Conservation (phyloP, 2,797 vertebrate genomes). For the Brachymystax lenok region DNA sequence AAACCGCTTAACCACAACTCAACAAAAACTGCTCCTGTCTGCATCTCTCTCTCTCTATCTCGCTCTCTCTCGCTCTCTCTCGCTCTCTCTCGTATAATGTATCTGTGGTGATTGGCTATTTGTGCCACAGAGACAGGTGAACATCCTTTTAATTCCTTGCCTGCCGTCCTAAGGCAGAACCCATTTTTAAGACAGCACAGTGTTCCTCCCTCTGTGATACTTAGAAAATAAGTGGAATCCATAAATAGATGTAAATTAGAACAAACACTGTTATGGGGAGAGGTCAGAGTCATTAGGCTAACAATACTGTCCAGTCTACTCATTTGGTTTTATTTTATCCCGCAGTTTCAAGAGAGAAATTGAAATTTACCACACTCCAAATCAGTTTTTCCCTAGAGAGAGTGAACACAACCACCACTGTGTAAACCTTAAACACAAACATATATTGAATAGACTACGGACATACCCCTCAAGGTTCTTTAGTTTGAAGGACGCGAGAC, state of each 20-base stretch:
- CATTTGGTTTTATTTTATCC: neutral
- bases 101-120: slow-evolving; percentile 53
- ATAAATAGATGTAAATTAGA: neutral
- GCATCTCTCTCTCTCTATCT: neutral
- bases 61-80: neutral
- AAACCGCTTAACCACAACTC: slow-evolving; percentile 10
- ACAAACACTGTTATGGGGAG: neutral
- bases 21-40: slow-evolving; percentile 6
- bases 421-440: neutral
- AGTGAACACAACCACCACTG: neutral
- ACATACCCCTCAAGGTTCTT: neutral
- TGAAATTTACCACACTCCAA: neutral
- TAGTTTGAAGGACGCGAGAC: neutral
- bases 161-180: neutral
- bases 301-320: neutral
- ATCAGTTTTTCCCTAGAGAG: neutral
- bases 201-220: slow-evolving; percentile 1
- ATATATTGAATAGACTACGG: neutral
- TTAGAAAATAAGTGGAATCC: neutral
- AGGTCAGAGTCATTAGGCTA: neutral
- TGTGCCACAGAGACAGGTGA: slow-evolving; percentile 49
- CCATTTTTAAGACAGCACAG: neutral
- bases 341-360: neutral
- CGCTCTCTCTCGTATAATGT: slow-evolving; percentile 32
- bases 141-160: slow-evolving; percentile 23